Evolutionary conservation across 1,140 invertebrate genomes (phyloP).

Genomic region (Mylabris phalerata): DNA sequence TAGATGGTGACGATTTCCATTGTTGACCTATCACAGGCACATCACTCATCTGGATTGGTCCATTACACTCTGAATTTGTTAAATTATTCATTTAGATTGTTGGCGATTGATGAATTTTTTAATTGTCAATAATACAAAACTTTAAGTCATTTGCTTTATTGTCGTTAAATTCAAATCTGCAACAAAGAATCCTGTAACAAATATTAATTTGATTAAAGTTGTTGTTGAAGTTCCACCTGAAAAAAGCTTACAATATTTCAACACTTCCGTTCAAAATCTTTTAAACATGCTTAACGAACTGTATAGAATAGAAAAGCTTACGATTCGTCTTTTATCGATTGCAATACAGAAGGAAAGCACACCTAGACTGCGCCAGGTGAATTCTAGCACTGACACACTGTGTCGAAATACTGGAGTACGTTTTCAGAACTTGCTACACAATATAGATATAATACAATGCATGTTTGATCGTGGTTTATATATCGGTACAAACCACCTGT

Average conservation of each 20-base stretch:
- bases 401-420: not conserved
- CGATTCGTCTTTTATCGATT: constrained; percentile 10
- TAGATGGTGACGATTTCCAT: constrained; percentile 15
- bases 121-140: not conserved
- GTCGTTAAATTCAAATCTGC: not conserved
- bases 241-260: too few relatives aligned
- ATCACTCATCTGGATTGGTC: constrained; percentile 22
- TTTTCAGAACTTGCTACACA: not conserved
- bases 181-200: not conserved
- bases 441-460: too few relatives aligned
- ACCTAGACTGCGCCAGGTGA: constrained; percentile 9
- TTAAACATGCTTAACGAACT: not conserved
- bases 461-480: not conserved
- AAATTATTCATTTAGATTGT: constrained; percentile 1
- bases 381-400: constrained; percentile 11
- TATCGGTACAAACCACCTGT: constrained; percentile 11
- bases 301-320: not conserved
- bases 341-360: not conserved
- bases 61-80: constrained; percentile 11
- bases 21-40: constrained; percentile 13
- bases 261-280: too few relatives aligned
- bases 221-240: too few relatives aligned
- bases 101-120: not conserved
- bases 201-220: not conserved
- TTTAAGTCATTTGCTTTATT: not conserved